These are phyloP conservation scores for Gallinago media DNA, from an alignment of 2,113 vertebrate species.

Conservation along the genomic window DNA sequence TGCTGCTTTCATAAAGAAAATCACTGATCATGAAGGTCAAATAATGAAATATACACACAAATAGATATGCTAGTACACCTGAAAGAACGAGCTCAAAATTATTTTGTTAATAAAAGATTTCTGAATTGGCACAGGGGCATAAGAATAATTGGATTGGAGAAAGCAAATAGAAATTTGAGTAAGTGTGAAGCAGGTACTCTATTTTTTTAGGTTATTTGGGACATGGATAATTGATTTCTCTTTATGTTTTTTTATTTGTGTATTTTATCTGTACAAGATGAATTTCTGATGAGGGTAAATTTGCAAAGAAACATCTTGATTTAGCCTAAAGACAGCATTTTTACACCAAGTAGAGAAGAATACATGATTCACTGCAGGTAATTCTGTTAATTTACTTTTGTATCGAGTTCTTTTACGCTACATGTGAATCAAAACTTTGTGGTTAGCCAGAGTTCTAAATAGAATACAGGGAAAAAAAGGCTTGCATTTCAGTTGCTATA, in stretches of 20 bases:
- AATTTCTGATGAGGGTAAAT: not conserved
- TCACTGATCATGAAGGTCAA: not conserved
- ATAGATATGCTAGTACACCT: not conserved
- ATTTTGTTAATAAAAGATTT: not conserved
- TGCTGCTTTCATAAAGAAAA: not conserved
- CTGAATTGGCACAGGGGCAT: not conserved
- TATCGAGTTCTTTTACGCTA: not conserved
- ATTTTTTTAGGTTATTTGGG: not conserved
- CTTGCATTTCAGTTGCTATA: not conserved
- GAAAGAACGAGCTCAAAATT: not conserved
- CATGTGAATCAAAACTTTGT: not conserved
- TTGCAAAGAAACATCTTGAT: not conserved
- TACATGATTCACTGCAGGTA: not conserved
- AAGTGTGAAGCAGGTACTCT: not conserved
- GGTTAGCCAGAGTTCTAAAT: not conserved
- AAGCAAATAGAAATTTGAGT: not conserved
- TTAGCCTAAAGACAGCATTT: not conserved
- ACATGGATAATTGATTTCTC: not conserved
- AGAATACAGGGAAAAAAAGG: not conserved
- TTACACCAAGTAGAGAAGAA: not conserved
- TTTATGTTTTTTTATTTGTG: not conserved
- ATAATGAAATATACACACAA: not conserved
- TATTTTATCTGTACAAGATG: not conserved
- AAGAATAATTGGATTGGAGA: not conserved
- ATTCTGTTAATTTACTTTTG: not conserved